Evolutionary conservation across 2,888 invertebrate species (phyloP), one percentile per base, ranked within the genome.

Genomic region (Leucophenga montana): DNA sequence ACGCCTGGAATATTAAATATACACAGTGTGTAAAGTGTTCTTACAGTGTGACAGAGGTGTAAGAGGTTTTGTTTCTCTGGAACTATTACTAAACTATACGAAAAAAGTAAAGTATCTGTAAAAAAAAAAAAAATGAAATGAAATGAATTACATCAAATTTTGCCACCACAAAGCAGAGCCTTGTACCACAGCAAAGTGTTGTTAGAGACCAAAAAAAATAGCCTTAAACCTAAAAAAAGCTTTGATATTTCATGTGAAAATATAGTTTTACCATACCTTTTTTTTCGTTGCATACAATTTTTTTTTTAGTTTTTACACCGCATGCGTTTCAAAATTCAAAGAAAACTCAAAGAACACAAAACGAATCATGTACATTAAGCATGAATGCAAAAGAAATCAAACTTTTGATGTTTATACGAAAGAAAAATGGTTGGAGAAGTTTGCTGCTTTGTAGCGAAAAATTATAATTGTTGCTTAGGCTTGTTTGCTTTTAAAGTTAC

Each of bases 221-320:
- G 48, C 39, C 62, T 64, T 48, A 9, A 70, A 70, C 62, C 67
- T 20, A 59, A 67, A 39, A 70, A 57, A 50, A 62, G 67, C 71
- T 71, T 71, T 68, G 71, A 68, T 71, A 65, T 64, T 67, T 68
- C 67, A 71, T 65, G 71, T 68, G 57, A 71, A 68, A 56, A n/a
- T 18, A 39, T n/a, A 27, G 18, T 50, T 50, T 50, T 13, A n/a
- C 50, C 50, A 50, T 56, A 27, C 22, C 22, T 22, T 56, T 14
- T 22, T 14, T 14, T 56, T 16, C 27, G 9, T 9, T 56, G 22
- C 22, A 9, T 20, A 27, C 4, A 11, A 54, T 22, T 20, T 6
- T 56, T 56, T 56, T 56, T 22, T n/a, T n/a, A n/a, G n/a, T n/a
- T n/a, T n/a, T n/a, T n/a, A n/a, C 27, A 27, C 2, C 27, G 27